Conservation (phyloP, 2,888 invertebrate species). For the Agrotis segetum region DNA sequence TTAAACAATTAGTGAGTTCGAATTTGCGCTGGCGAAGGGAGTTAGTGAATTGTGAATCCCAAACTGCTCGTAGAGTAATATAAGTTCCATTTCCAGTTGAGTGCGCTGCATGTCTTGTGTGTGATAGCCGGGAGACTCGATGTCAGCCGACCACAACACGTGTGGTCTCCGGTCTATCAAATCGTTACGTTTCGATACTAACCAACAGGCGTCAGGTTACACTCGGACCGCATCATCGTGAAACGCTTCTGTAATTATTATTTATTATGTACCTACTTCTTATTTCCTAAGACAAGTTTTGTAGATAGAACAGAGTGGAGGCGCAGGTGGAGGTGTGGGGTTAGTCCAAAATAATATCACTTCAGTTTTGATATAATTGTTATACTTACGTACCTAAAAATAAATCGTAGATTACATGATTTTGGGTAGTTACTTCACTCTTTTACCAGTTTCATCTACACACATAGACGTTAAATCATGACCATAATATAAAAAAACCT, state of each 20-base stretch:
- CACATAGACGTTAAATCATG: too few relatives aligned
- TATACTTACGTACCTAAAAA: too few relatives aligned
- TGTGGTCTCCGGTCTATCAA: constrained; percentile 79
- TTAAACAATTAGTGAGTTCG: too few relatives aligned
- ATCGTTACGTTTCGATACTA: constrained; percentile 69
- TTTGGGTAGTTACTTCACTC: neutral
- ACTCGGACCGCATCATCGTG: constrained; percentile 70
- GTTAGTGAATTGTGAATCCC: too few relatives aligned
- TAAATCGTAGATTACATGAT: neutral
- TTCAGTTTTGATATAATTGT: neutral
- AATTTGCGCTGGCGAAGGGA: too few relatives aligned
- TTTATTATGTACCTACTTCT: constrained; percentile 2
- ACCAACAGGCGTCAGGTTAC: constrained; percentile 76
- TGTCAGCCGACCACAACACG: constrained; percentile 68
- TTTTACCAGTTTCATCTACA: neutral
- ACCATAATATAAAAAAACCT: too few relatives aligned
- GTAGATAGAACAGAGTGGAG: neutral
- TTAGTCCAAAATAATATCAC: neutral
- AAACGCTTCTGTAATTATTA: constrained; percentile 55
- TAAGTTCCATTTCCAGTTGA: constrained; percentile 27
- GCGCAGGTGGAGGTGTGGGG: neutral
- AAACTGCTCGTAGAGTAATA: neutral
- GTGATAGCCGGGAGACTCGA: constrained; percentile 56
- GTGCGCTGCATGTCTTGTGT: constrained; percentile 37
- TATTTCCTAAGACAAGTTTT: neutral